A percentile compares a stretch with the other conserved stretches of the same genome.
Conservation (phyloP, 2,888 invertebrate genomes). For the Syrphus vitripennis region DNA sequence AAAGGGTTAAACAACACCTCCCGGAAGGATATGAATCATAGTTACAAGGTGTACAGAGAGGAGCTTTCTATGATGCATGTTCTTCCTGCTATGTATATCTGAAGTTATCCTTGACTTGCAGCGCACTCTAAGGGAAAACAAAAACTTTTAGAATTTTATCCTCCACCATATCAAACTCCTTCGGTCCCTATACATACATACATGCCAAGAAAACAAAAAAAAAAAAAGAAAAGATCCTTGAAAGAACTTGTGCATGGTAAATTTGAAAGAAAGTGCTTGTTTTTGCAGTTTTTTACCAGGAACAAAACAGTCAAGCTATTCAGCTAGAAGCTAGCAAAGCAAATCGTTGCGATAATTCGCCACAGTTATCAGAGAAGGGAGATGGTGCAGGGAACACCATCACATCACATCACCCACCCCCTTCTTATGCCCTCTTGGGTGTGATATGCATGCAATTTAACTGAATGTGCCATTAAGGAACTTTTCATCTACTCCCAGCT, state of each 20-base stretch:
- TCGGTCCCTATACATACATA: too few relatives aligned
- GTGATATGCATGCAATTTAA: constrained; percentile 67
- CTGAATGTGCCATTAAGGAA: constrained; percentile 69
- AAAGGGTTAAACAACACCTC: background rate
- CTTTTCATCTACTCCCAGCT: constrained; percentile 12
- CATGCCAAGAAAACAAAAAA: background rate
- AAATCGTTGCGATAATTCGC: constrained; percentile 70
- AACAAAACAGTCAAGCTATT: constrained; percentile 33
- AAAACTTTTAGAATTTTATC: constrained; percentile 37
- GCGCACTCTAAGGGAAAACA: constrained; percentile 30
- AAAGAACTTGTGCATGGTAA: constrained; percentile 46
- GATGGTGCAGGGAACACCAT: background rate
- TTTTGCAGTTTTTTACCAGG: constrained; percentile 56
- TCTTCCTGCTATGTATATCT: constrained; percentile 25
- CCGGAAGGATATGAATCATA: constrained; percentile 65
- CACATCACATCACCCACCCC: background rate
- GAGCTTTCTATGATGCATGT: constrained; percentile 19
- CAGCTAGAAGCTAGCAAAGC: constrained; percentile 48
- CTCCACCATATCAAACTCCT: background rate
- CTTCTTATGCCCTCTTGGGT: constrained; percentile 26
- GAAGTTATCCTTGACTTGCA: constrained; percentile 49
- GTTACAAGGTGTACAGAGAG: constrained; percentile 42
- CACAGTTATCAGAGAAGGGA: constrained; percentile 52
- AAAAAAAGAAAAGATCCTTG: constrained; percentile 22
- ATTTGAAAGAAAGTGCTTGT: constrained; percentile 62